These are phyloP conservation scores for Frankliniella fusca DNA, from an alignment of 2,888 invertebrate genomes.

Conservation along the genomic window DNA sequence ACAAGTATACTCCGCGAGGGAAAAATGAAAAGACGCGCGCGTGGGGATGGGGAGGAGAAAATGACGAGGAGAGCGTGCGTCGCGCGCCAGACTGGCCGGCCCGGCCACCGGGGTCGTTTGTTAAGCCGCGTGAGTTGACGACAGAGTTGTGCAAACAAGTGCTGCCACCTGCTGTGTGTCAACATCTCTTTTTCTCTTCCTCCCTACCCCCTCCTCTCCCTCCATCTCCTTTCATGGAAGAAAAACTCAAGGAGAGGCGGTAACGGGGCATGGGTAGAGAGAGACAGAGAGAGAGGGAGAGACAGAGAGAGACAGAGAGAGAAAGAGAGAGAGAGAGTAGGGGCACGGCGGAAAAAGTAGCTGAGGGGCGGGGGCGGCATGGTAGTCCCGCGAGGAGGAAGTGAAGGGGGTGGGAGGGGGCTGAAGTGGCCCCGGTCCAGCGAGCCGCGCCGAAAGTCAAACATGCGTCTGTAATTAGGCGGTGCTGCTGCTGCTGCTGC, in stretches of 20 bases:
- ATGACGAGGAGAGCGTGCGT: background rate
- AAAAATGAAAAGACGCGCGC: background rate
- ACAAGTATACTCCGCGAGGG: background rate
- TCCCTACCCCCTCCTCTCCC: no score
- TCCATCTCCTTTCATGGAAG: background rate
- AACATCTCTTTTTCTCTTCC: background rate
- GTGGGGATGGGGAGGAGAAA: background rate
- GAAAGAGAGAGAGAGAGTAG: background rate
- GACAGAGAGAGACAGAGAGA: background rate
- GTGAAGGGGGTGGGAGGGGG: background rate
- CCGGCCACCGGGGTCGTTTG: background rate
- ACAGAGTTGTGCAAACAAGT: constrained; percentile 13
- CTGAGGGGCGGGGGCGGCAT: background rate
- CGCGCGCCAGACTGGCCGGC: no score
- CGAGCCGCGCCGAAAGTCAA: constrained; percentile 8
- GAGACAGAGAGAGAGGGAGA: background rate
- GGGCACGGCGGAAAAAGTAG: background rate
- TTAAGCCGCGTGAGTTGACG: background rate
- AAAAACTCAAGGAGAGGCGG: background rate
- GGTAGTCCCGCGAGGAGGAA: background rate
- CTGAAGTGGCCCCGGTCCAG: background rate
- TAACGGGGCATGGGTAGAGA: background rate
- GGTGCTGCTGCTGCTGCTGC: background rate
- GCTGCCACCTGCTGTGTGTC: constrained; percentile 21
- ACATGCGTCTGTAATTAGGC: constrained; percentile 19